Conservation (phyloP, 2,888 invertebrate species). For the Troides aeacus region DNA sequence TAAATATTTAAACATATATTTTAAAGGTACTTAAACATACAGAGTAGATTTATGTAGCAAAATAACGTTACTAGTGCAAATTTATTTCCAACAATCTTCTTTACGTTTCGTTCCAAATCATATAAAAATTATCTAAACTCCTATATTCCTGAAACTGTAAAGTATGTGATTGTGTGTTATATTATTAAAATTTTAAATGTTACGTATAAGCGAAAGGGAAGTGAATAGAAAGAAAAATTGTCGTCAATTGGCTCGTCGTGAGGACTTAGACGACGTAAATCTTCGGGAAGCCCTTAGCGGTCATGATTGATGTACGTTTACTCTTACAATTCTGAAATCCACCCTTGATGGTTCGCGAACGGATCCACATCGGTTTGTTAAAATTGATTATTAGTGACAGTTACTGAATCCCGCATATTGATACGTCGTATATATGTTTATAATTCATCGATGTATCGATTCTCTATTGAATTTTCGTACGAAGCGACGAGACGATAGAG, state of each 20-base stretch:
- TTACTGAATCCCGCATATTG: not conserved
- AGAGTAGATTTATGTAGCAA: too few relatives aligned
- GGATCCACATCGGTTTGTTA: not conserved
- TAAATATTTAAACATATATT: too few relatives aligned
- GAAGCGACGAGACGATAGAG: not conserved
- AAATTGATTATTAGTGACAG: constrained; percentile 7
- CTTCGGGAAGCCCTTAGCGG: constrained; percentile 38
- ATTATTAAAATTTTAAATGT: not conserved
- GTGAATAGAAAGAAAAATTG: constrained; percentile 41
- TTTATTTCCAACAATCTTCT: too few relatives aligned
- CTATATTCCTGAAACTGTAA: not conserved
- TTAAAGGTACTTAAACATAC: too few relatives aligned
- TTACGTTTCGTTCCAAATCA: too few relatives aligned
- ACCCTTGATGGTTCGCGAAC: constrained; percentile 5
- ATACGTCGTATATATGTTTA: not conserved
- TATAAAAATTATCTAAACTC: too few relatives aligned
- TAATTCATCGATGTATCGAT: not conserved
- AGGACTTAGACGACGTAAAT: constrained; percentile 45
- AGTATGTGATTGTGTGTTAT: not conserved
- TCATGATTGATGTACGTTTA: constrained; percentile 26
- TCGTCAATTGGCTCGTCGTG: constrained; percentile 44
- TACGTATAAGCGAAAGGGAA: constrained; percentile 25
- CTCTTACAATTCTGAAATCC: constrained; percentile 20
- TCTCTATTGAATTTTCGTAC: not conserved
- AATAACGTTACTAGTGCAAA: too few relatives aligned